Evolutionary conservation across 2,888 invertebrate genomes (phyloP).

Genomic region (Amblyjoppa proteus): DNA sequence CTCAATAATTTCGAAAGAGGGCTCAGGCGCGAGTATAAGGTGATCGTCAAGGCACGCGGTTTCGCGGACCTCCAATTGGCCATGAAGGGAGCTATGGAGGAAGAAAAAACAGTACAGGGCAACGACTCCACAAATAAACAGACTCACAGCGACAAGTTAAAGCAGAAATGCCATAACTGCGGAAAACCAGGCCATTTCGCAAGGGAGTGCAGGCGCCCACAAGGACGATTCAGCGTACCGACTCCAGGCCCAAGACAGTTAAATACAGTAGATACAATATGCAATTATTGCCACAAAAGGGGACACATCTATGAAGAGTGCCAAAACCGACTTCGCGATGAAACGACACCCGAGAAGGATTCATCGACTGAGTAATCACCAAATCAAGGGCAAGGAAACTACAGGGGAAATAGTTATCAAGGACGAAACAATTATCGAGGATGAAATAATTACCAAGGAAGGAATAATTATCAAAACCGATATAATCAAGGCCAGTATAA

Average conservation of each 20-base stretch:
- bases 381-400: neutral
- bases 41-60: constrained; percentile 7
- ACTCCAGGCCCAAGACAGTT: constrained; percentile 8
- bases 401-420: neutral
- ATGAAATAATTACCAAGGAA: no score
- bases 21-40: constrained; percentile 6
- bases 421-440: no score
- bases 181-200: neutral
- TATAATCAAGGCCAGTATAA: neutral
- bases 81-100: constrained; percentile 24
- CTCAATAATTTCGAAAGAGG: constrained; percentile 33
- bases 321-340: neutral
- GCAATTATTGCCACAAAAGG: constrained; percentile 22
- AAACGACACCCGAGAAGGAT: neutral
- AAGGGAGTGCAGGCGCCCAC: neutral
- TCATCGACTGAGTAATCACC: no score
- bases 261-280: neutral
- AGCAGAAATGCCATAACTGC: neutral
- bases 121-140: constrained; percentile 1
- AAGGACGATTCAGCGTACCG: neutral
- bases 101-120: neutral
- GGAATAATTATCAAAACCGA: neutral
- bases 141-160: neutral
- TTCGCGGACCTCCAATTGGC: neutral
- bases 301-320: neutral